Percentiles rank a stretch among this genome's conserved stretches.
phyloP scores from a whole-genome alignment of 2,113 vertebrate genomes.

The Poecile atricapillus region DNA sequence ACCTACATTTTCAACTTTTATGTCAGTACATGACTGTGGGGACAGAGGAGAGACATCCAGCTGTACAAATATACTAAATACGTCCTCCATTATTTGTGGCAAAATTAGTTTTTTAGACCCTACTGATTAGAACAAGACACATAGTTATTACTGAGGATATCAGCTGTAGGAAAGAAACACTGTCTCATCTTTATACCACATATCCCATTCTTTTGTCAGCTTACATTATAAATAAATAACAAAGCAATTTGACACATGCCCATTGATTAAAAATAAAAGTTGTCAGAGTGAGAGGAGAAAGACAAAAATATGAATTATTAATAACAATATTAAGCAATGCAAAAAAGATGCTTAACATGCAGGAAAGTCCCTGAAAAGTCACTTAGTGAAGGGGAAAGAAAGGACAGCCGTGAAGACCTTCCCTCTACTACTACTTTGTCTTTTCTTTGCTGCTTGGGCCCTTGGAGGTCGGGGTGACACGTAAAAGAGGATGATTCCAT shows the following conservation, averaged over 20 bases:
- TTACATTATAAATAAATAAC: conserved; percentile 81
- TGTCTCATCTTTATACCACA: conserved; percentile 63
- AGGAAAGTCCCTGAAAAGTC: conserved; percentile 71
- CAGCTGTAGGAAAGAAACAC: conserved; percentile 49
- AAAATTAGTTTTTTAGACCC: conserved; percentile 18
- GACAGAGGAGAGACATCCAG: not conserved
- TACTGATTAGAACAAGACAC: conserved; percentile 30
- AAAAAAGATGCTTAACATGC: conserved; percentile 74
- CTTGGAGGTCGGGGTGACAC: not conserved
- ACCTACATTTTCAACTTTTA: not conserved
- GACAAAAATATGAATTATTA: conserved; percentile 83
- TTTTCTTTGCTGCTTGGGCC: not conserved
- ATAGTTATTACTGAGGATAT: conserved; percentile 40
- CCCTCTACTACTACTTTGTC: not conserved
- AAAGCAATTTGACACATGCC: conserved; percentile 80
- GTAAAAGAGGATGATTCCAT: not conserved
- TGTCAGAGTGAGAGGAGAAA: conserved; percentile 77
- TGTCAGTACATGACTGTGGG: not conserved
- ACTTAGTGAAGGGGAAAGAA: conserved; percentile 64
- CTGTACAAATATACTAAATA: conserved; percentile 12
- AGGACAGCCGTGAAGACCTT: conserved; percentile 47
- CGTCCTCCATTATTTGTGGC: conserved; percentile 13
- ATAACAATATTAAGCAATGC: conserved; percentile 77
- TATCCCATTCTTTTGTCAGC: conserved; percentile 73
- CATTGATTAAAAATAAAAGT: conserved; percentile 83